Evolutionary conservation across 2,797 vertebrate species (phyloP).

Genomic region (Lepidocolaptes lacrymiger): DNA sequence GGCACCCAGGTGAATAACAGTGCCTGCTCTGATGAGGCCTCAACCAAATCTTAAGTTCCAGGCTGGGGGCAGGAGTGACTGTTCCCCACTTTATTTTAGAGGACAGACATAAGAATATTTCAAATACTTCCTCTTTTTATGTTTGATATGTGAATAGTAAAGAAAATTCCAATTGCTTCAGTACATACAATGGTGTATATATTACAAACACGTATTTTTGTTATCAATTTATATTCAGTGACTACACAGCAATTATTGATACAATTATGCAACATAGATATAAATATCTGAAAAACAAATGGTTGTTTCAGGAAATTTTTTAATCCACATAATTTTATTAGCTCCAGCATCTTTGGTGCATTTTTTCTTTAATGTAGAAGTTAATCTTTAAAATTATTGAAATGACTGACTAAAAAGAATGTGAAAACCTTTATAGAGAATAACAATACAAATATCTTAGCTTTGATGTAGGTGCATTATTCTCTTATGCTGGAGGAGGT

Average conservation of each 20-base stretch:
- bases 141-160: not conserved
- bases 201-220: not conserved
- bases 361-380: not conserved
- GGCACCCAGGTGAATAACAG: not conserved
- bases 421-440: not conserved
- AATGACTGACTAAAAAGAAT: not conserved
- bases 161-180: not conserved
- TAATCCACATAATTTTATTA: not conserved
- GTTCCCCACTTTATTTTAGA: not conserved
- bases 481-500: conserved; percentile 65
- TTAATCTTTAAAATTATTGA: not conserved
- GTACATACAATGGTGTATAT: not conserved
- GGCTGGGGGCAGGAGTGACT: not conserved
- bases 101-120: not conserved
- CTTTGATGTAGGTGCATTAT: not conserved
- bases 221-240: not conserved
- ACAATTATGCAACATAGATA: not conserved
- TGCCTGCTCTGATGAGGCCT: not conserved
- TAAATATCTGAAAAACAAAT: not conserved
- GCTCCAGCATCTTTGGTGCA: not conserved
- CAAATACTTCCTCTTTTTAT: not conserved
- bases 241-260: not conserved
- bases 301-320: not conserved
- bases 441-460: not conserved
- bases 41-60: not conserved